Conservation (phyloP, 2,113 vertebrate genomes). For the Elephantulus edwardii region DNA sequence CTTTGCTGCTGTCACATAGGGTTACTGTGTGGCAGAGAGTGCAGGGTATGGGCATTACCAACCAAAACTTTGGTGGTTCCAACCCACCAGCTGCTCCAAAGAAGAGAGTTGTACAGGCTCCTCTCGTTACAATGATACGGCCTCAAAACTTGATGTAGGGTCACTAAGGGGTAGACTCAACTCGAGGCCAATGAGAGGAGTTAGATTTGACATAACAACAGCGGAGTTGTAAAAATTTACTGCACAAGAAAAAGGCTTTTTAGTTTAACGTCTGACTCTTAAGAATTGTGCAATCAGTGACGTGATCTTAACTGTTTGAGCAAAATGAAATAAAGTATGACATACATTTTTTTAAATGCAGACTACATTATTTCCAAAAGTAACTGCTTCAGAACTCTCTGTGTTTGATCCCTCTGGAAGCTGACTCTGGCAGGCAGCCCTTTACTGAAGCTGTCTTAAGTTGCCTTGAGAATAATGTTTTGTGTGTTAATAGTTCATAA, state of each 20-base stretch:
- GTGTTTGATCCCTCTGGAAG: not conserved
- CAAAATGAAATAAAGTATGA: not conserved
- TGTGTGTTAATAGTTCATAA: not conserved
- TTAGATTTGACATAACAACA: too few species aligned
- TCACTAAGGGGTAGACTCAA: too few species aligned
- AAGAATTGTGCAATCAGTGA: not conserved
- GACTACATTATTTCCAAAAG: not conserved
- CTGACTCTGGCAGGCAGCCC: not conserved
- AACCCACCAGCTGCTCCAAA: too few species aligned
- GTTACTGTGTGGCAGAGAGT: not conserved
- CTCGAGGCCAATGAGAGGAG: too few species aligned
- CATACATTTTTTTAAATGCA: slow-evolving; percentile 12
- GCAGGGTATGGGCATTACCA: too few species aligned
- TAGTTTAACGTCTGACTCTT: not conserved
- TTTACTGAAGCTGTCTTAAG: not conserved
- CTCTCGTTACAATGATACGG: too few species aligned
- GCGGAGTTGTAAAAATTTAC: not conserved
- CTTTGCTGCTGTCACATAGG: not conserved
- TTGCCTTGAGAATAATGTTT: not conserved
- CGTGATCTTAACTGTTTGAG: not conserved
- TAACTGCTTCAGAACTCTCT: not conserved
- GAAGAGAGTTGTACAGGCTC: too few species aligned
- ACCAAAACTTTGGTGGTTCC: too few species aligned
- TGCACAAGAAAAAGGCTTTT: not conserved
- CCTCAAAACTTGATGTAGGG: too few species aligned